A percentile compares a stretch with the other conserved stretches of the same genome.
phyloP scores from a whole-genome alignment of 2,888 invertebrate genomes.

The Chrysolina americana region DNA sequence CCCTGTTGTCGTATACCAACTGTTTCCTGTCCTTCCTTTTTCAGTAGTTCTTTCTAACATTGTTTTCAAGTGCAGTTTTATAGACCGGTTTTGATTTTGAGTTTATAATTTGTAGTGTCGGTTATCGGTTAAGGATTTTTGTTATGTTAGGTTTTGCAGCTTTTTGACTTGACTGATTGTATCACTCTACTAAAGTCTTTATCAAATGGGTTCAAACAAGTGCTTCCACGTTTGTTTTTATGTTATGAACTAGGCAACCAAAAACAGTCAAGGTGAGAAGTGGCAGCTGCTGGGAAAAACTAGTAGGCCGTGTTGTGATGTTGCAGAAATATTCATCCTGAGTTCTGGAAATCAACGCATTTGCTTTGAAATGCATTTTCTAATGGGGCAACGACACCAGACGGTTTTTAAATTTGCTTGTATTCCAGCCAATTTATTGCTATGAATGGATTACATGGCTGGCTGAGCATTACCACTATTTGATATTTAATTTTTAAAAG shows the following conservation, averaged over 20 bases:
- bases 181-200: too few relatives aligned
- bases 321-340: background rate
- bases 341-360: background rate
- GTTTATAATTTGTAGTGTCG: too few relatives aligned
- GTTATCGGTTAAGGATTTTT: background rate
- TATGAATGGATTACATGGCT: conserved; percentile 20
- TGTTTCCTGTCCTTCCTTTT: conserved; percentile 5
- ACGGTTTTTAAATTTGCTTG: conserved; percentile 1
- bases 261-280: conserved; percentile 21
- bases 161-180: background rate
- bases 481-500: conserved; percentile 19
- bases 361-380: background rate
- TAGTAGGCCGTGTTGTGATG: background rate
- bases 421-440: background rate
- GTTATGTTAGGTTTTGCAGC: background rate
- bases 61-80: background rate
- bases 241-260: background rate
- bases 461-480: conserved; percentile 4
- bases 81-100: background rate
- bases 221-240: conserved; percentile 8
- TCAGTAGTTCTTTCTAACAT: background rate
- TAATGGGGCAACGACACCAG: background rate
- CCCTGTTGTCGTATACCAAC: background rate
- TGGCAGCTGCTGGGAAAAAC: background rate
- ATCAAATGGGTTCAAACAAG: conserved; percentile 19